Conservation (phyloP, 2,888 invertebrate genomes). For the Pteria penguin region DNA sequence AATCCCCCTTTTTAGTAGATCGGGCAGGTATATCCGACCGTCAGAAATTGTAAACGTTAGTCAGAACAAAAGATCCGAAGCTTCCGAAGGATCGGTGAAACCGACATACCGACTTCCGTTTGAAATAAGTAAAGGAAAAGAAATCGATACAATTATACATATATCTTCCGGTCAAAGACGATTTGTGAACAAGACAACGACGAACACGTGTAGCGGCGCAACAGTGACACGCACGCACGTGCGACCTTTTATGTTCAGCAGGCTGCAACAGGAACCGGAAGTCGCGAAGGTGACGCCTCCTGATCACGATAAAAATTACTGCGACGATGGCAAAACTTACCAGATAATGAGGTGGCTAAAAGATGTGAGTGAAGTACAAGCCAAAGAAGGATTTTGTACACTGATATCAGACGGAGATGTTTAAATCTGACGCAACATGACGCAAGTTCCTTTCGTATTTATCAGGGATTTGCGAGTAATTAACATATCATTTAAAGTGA, state of each 20-base stretch:
- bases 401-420: conserved; percentile 4
- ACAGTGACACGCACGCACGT: conserved; percentile 26
- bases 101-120: neutral
- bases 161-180: neutral
- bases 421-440: too few relatives aligned
- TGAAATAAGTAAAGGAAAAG: neutral
- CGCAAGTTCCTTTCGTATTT: too few relatives aligned
- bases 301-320: conserved; percentile 25
- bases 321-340: conserved; percentile 36
- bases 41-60: neutral
- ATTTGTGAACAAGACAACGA: neutral
- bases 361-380: conserved; percentile 24
- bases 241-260: conserved; percentile 32
- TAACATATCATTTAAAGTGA: too few relatives aligned
- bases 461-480: too few relatives aligned
- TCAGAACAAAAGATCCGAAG: neutral
- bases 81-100: neutral
- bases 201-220: conserved; percentile 16
- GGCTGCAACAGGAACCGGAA: neutral
- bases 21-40: conserved; percentile 3
- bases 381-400: conserved; percentile 34
- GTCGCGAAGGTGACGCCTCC: neutral
- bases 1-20: conserved; percentile 12
- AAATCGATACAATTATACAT: neutral
- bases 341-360: conserved; percentile 31